phyloP scores from a whole-genome alignment of 2,888 invertebrate genomes.

The Dione juno region DNA sequence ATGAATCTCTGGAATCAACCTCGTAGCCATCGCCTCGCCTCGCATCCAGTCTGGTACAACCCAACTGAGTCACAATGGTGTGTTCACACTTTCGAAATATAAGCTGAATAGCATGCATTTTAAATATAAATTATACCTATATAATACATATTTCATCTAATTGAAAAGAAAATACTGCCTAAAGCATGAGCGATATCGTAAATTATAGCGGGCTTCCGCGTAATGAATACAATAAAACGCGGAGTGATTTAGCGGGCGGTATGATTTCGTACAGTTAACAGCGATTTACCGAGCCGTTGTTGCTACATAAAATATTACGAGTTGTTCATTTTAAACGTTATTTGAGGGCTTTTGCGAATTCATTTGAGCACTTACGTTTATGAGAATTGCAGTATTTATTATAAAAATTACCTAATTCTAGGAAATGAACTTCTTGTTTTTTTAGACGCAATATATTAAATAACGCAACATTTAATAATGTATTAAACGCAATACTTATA shows the following conservation, averaged over 20 bases:
- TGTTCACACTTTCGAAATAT: neutral
- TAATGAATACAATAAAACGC: constrained; percentile 36
- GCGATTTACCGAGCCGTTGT: constrained; percentile 29
- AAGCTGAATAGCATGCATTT: too few species aligned
- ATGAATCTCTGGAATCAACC: too few species aligned
- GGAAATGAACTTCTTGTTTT: too few species aligned
- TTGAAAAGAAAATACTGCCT: neutral
- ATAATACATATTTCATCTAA: neutral
- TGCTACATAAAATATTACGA: constrained; percentile 28
- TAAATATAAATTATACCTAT: neutral
- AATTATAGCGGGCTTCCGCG: constrained; percentile 25
- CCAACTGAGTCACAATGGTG: neutral
- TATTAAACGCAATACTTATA: too few species aligned
- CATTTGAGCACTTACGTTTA: neutral
- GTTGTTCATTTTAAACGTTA: constrained; percentile 17
- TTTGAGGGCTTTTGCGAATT: constrained; percentile 1
- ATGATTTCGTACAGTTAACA: constrained; percentile 27
- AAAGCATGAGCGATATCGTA: constrained; percentile 11
- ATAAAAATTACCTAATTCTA: neutral
- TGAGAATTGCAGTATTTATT: neutral
- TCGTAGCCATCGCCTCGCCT: too few species aligned
- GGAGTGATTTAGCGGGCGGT: constrained; percentile 28
- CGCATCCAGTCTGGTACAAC: too few species aligned
- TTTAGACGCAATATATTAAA: too few species aligned
- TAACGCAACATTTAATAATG: too few species aligned